Conservation (phyloP, 2,113 vertebrate species). For the Anolis carolinensis region DNA sequence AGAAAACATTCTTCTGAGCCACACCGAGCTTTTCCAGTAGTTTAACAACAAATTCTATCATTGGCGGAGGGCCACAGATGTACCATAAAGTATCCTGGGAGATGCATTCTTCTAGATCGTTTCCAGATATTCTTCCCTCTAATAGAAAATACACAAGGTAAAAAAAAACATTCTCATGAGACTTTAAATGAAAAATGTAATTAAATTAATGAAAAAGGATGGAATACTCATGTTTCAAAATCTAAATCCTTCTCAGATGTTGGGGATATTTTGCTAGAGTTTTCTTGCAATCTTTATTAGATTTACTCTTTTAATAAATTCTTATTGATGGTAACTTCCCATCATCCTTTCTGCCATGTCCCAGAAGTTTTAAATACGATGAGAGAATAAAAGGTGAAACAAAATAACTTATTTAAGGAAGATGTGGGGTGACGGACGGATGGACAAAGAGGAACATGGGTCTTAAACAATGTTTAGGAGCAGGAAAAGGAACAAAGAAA, state of each 20-base stretch:
- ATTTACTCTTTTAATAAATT: not conserved
- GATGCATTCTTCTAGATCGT: constrained; percentile 78
- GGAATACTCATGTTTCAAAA: too few species aligned
- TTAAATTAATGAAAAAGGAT: not conserved
- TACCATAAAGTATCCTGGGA: constrained; percentile 87
- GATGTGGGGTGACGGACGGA: not conserved
- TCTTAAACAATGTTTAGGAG: not conserved
- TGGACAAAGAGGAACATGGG: not conserved
- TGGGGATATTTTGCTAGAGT: not conserved
- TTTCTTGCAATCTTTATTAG: not conserved
- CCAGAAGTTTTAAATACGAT: not conserved
- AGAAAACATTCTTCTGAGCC: constrained; percentile 82
- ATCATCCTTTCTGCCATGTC: not conserved
- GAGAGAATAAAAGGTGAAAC: not conserved
- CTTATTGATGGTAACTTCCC: not conserved
- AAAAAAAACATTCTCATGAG: not conserved
- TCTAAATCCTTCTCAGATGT: not conserved
- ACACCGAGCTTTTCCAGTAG: constrained; percentile 79
- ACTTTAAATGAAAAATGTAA: not conserved
- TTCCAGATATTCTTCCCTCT: constrained; percentile 88
- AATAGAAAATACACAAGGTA: constrained; percentile 53
- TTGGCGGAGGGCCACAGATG: constrained; percentile 94
- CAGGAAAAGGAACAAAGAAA: not conserved
- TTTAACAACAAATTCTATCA: constrained; percentile 88
- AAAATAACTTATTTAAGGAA: not conserved